These are phyloP conservation scores for Rhagologus leucostigma DNA, from an alignment of 2,113 vertebrate genomes.

Conservation along the genomic window DNA sequence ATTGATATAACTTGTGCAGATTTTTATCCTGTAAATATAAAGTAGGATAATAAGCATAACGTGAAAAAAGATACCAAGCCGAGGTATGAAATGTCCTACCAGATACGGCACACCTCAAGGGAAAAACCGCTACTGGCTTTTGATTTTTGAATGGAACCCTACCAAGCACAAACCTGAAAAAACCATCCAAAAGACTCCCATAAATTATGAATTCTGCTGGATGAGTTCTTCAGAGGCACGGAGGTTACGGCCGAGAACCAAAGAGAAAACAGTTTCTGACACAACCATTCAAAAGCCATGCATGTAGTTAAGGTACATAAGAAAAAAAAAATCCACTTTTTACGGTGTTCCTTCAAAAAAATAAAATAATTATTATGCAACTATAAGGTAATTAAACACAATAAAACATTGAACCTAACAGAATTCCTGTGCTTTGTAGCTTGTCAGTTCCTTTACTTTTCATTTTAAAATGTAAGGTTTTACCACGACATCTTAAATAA, in stretches of 20 bases:
- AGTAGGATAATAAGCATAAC: not conserved
- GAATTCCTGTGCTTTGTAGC: not conserved
- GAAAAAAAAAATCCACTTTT: not conserved
- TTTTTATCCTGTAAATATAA: not conserved
- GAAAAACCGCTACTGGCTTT: not conserved
- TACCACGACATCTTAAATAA: not conserved
- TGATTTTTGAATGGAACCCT: not conserved
- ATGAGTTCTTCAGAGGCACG: not conserved
- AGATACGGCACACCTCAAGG: not conserved
- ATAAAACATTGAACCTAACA: not conserved
- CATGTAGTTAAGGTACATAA: not conserved
- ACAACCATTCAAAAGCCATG: not conserved
- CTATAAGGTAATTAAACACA: not conserved
- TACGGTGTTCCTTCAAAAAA: not conserved
- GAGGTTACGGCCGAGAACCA: not conserved
- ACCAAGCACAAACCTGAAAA: not conserved
- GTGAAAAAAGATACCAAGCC: not conserved
- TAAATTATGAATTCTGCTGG: not conserved
- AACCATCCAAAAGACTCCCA: not conserved
- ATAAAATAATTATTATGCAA: not conserved
- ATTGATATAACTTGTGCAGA: not conserved
- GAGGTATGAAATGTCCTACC: not conserved
- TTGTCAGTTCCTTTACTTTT: not conserved
- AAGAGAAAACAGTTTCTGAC: not conserved
- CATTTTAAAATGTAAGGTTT: not conserved